Evolutionary conservation across 2,888 invertebrate genomes (phyloP).

Genomic region (Drosophila barbarae): DNA sequence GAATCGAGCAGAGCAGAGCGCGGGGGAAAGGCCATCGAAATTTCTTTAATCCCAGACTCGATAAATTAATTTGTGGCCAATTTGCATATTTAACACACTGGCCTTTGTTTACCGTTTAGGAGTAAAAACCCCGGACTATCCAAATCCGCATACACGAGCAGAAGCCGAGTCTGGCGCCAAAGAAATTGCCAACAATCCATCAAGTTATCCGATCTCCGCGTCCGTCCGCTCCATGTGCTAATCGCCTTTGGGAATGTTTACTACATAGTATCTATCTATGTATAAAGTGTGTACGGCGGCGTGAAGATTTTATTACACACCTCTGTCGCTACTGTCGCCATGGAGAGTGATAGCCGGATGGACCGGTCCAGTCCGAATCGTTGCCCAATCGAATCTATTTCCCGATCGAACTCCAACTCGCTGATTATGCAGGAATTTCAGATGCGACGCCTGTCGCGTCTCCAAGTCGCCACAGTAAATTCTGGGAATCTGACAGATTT

Average conservation of each 20-base stretch:
- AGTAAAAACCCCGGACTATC: slow-evolving; percentile 46
- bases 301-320: slow-evolving; percentile 66
- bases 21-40: slow-evolving; percentile 47
- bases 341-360: slow-evolving; percentile 19
- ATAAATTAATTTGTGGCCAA: slow-evolving; percentile 55
- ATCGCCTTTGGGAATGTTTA: slow-evolving; percentile 43
- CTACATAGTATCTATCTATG: slow-evolving; percentile 2
- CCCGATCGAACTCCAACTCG: slow-evolving; percentile 49
- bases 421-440: slow-evolving; percentile 67
- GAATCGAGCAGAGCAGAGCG: slow-evolving; percentile 26
- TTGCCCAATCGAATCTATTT: slow-evolving; percentile 52
- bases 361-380: slow-evolving; percentile 53
- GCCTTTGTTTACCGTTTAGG: slow-evolving; percentile 33
- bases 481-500: slow-evolving; percentile 53
- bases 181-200: slow-evolving; percentile 71
- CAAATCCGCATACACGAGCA: slow-evolving; percentile 57
- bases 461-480: slow-evolving; percentile 64
- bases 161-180: slow-evolving; percentile 65
- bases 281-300: slow-evolving; percentile 45
- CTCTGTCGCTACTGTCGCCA: slow-evolving; percentile 53
- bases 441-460: slow-evolving; percentile 44
- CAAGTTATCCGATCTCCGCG: slow-evolving; percentile 52
- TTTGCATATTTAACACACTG: slow-evolving; percentile 66
- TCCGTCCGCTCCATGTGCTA: slow-evolving; percentile 55
- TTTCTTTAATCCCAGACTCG: slow-evolving; percentile 50